phyloP scores from a whole-genome alignment of 2,797 vertebrate genomes.

The Falco rusticolus region DNA sequence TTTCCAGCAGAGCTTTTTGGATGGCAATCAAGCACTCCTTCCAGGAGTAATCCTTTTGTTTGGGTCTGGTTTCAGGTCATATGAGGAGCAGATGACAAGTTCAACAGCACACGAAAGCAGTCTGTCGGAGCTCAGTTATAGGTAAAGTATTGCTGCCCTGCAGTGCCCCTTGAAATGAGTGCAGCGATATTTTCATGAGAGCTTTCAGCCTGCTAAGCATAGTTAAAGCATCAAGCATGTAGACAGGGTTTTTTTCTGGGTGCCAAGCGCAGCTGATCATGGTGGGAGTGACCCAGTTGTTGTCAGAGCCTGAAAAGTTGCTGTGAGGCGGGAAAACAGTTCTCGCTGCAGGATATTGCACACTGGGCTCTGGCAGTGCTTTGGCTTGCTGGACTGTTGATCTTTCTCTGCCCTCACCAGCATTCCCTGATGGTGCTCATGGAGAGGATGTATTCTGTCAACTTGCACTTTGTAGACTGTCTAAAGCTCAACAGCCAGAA shows the following conservation, averaged over 20 bases:
- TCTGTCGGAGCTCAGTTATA: constrained; percentile 80
- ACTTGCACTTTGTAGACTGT: constrained; percentile 80
- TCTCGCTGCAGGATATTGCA: neutral
- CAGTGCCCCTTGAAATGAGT: neutral
- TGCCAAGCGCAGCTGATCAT: neutral
- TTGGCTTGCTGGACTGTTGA: neutral
- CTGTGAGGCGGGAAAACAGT: neutral
- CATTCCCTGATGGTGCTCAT: constrained; percentile 80
- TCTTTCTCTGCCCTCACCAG: constrained; percentile 45
- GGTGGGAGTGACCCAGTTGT: neutral
- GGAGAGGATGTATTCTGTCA: constrained; percentile 81
- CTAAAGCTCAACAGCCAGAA: constrained; percentile 81
- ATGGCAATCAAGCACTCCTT: neutral
- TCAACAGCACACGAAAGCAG: constrained; percentile 79
- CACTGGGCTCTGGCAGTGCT: neutral
- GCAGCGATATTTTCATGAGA: neutral
- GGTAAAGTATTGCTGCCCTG: constrained; percentile 42
- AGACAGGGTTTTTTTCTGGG: neutral
- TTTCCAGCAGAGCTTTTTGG: neutral
- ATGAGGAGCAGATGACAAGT: constrained; percentile 64
- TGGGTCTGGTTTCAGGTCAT: constrained; percentile 32
- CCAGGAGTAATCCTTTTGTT: neutral
- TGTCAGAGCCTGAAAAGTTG: neutral
- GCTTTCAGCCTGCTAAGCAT: neutral
- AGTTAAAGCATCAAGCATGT: neutral